A percentile compares a stretch with the other conserved stretches of the same genome.
Evolutionary conservation across 2,888 invertebrate species (phyloP).

Genomic region (Eubasilissa splendida): DNA sequence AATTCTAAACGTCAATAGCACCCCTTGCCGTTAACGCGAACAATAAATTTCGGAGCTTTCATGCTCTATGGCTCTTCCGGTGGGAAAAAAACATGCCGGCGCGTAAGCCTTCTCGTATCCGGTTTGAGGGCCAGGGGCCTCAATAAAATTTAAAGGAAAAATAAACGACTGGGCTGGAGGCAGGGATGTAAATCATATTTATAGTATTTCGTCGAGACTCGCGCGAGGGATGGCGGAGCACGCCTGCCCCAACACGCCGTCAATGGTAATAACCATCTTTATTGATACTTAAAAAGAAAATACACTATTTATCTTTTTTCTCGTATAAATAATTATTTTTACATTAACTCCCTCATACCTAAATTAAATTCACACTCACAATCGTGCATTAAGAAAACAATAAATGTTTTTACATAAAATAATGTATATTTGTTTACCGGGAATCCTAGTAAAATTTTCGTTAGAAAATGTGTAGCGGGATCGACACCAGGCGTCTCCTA

Average conservation of each 20-base stretch:
- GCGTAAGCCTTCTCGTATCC: conserved; percentile 35
- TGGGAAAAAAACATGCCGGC: conserved; percentile 36
- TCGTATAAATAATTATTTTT: too few relatives aligned
- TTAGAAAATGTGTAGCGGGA: too few relatives aligned
- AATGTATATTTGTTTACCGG: too few relatives aligned
- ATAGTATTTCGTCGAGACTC: conserved; percentile 42
- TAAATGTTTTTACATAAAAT: too few relatives aligned
- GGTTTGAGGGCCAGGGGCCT: conserved; percentile 44
- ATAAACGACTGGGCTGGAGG: conserved; percentile 52
- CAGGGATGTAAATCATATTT: conserved; percentile 57
- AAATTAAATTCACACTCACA: too few relatives aligned
- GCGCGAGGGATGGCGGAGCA: too few relatives aligned
- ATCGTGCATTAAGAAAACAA: too few relatives aligned
- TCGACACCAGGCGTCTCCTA: too few relatives aligned
- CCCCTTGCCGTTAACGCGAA: conserved; percentile 36
- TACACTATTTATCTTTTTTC: conserved; percentile 14
- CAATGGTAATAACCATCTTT: conserved; percentile 23
- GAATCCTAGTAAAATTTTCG: too few relatives aligned
- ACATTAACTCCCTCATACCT: too few relatives aligned
- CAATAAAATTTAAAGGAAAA: conserved; percentile 50
- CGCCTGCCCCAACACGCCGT: neutral
- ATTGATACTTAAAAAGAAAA: conserved; percentile 8
- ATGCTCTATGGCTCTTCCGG: conserved; percentile 34
- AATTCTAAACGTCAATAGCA: conserved; percentile 42
- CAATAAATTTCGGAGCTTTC: conserved; percentile 50